Base-by-base conservation (phyloP, 2,888 invertebrate species). In the Hemithea aestivaria region DNA sequence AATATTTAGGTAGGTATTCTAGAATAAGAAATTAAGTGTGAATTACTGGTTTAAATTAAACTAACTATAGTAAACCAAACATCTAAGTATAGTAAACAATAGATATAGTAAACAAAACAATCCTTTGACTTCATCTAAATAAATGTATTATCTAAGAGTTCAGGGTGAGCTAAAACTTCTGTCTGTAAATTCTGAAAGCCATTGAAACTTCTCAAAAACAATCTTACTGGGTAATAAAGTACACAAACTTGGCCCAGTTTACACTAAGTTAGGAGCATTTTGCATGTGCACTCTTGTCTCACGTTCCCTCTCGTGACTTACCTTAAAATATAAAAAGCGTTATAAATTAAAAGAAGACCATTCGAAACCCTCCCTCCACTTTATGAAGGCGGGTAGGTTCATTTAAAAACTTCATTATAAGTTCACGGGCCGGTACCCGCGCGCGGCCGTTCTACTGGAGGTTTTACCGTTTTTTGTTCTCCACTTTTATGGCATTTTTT, bases 321-420 rank as follows among this genome's bases (percentile, higher is more conserved):
- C 54, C 43, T 49, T 23, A 33, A 37, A 42, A 36, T 37, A 27
- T 42, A 36, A 10, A 36, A 20, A 47, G 47, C 56, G 58, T 62
- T 68, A 59, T 67, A 70, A 70, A 70, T 72, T 71, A 72, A 72
- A 70, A 66, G 66, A 64, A 66, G 65, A 66, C 65, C 66, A 70
- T 66, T 65, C 62, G 66, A 67, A 63, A 59, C 62, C 53, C 56
- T 45, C 62, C 54, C 53, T 52, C 58, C 59, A 57, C 58, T 71
- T 66, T 70, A 70, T 68, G 56, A 62, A 62, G 54, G 62, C 53
- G 53, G 53, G 48, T 40, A 41, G 59, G 62, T 74, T 73, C 75
- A 77, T 76, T 74, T 73, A 69, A 73, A 72, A 73, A 73, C 70
- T 73, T 74, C 71, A 71, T 73, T 72, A 73, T 67, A 73, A 73